These are phyloP conservation scores for Gymnopithys bicolor DNA, from an alignment of 2,797 vertebrate species.

Conservation along the genomic window DNA sequence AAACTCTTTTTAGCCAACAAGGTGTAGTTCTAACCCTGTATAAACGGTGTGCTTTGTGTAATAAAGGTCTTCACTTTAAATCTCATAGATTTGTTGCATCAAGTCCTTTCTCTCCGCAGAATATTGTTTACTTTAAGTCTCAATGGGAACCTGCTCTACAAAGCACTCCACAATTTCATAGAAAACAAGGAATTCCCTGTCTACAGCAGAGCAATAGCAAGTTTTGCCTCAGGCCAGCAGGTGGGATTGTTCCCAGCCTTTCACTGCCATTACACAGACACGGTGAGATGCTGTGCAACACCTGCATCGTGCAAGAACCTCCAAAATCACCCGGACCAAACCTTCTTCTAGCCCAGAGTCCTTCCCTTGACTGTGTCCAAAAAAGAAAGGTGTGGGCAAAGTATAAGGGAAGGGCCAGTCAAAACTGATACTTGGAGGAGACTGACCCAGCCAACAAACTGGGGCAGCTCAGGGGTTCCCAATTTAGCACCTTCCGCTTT, in stretches of 20 bases:
- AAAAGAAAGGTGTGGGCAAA: not conserved
- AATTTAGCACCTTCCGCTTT: not conserved
- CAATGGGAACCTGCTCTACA: not conserved
- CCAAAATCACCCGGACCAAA: not conserved
- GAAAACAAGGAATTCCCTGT: not conserved
- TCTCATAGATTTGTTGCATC: too few species aligned
- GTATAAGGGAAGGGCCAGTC: not conserved
- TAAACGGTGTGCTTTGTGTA: too few species aligned
- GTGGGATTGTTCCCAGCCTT: not conserved
- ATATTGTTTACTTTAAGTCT: too few species aligned
- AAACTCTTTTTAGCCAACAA: too few species aligned
- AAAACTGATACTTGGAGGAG: not conserved
- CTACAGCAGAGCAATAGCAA: not conserved
- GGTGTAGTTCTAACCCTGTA: too few species aligned
- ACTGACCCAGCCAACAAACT: not conserved
- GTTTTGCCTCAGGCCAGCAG: not conserved
- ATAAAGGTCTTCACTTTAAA: too few species aligned
- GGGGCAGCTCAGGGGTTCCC: not conserved
- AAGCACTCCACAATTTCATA: not conserved
- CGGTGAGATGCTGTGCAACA: rapidly evolving
- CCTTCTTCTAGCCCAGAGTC: not conserved
- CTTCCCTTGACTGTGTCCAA: not conserved
- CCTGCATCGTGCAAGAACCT: not conserved
- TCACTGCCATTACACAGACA: not conserved
- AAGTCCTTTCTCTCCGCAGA: too few species aligned